Evolutionary conservation across 2,113 vertebrate genomes (phyloP).

Genomic region (Halichoerus grypus): DNA sequence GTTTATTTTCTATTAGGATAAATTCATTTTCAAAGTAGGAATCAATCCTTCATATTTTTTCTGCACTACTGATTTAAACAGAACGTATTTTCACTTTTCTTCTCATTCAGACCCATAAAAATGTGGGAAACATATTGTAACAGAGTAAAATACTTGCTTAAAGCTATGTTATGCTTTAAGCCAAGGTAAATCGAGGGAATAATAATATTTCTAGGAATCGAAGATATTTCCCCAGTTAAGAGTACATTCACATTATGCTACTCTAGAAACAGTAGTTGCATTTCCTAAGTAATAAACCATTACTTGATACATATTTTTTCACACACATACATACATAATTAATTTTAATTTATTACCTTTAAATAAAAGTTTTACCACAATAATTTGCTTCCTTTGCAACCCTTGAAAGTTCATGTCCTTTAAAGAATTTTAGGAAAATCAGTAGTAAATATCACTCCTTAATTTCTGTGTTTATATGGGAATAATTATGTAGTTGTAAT

Average conservation of each 20-base stretch:
- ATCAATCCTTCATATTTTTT: conserved; percentile 50
- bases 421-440: conserved; percentile 24
- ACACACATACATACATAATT: not conserved
- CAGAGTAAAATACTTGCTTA: conserved; percentile 48
- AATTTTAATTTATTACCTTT: not conserved
- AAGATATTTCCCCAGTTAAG: conserved; percentile 39
- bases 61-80: not conserved
- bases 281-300: not conserved
- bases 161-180: not conserved
- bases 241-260: not conserved
- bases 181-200: not conserved
- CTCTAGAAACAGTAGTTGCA: not conserved
- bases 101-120: conserved; percentile 40
- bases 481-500: not conserved
- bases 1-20: conserved; percentile 71
- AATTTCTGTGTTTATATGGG: not conserved
- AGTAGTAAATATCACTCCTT: not conserved
- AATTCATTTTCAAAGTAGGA: conserved; percentile 67
- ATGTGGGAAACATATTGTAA: not conserved
- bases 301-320: not conserved
- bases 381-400: not conserved
- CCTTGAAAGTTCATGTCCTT: not conserved
- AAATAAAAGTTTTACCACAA: not conserved
- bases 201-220: conserved; percentile 37
- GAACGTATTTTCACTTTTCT: conserved; percentile 43